phyloP scores from a whole-genome alignment of 2,113 vertebrate genomes.

The Pleuronectes platessa region DNA sequence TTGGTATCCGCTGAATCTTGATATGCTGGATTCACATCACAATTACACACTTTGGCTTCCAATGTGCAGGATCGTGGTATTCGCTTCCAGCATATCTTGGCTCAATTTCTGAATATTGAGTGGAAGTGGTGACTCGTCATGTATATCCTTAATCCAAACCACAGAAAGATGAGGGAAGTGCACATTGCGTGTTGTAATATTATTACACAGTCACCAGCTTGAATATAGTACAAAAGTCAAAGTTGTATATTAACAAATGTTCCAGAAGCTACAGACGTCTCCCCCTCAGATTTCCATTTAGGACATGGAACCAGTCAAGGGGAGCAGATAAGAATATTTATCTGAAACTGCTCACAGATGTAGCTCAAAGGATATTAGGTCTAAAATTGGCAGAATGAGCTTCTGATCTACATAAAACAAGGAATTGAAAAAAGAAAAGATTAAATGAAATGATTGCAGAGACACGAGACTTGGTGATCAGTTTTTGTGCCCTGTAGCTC shows the following conservation, averaged over 20 bases:
- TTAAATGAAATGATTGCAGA: slow-evolving; percentile 8
- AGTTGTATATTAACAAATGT: background rate
- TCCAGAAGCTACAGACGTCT: slow-evolving; percentile 13
- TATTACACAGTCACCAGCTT: slow-evolving; percentile 8
- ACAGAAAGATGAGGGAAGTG: slow-evolving; percentile 13
- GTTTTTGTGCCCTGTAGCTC: background rate
- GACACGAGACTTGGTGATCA: background rate
- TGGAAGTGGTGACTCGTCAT: no score
- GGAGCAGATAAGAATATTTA: slow-evolving; percentile 57
- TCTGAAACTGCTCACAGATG: slow-evolving; percentile 71
- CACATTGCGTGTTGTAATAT: background rate
- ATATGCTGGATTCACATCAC: no score
- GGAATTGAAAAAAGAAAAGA: slow-evolving; percentile 10
- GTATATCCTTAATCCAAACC: background rate
- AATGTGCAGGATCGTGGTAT: no score
- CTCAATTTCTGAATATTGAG: no score
- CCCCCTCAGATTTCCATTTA: slow-evolving; percentile 39
- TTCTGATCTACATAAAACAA: slow-evolving; percentile 6
- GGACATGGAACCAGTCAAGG: slow-evolving; percentile 55
- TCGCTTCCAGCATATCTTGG: no score
- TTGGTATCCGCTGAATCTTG: no score
- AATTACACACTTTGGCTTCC: no score
- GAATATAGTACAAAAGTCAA: background rate
- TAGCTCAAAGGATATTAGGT: slow-evolving; percentile 17
- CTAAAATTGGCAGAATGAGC: slow-evolving; percentile 4